A percentile compares a stretch with the other conserved stretches of the same genome.
These are phyloP conservation scores for Acanthisitta chloris DNA, from an alignment of 2,113 vertebrate species.

Conservation along the genomic window DNA sequence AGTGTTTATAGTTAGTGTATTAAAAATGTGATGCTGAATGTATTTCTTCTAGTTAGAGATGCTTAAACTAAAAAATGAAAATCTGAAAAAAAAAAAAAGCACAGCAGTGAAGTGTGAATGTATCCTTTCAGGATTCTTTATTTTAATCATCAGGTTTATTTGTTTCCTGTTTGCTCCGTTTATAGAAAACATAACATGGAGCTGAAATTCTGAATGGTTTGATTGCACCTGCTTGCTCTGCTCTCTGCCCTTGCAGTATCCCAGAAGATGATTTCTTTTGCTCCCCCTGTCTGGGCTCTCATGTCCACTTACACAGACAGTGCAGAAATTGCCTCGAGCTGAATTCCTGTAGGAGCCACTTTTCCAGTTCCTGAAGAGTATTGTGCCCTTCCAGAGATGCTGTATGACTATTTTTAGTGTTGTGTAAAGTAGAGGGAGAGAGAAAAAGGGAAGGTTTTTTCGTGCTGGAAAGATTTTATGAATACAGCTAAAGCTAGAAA, in stretches of 20 bases:
- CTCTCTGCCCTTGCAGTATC: not conserved
- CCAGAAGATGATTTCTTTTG: not conserved
- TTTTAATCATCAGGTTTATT: not conserved
- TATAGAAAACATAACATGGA: not conserved
- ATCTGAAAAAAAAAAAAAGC: not conserved
- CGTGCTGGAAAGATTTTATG: not conserved
- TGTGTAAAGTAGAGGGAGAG: not conserved
- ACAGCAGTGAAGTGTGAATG: not conserved
- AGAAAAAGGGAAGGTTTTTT: not conserved
- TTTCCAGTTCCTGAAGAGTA: not conserved
- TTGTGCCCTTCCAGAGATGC: not conserved
- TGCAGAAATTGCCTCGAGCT: not conserved
- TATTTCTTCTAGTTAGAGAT: not conserved
- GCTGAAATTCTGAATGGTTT: not conserved
- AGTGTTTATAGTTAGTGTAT: not conserved
- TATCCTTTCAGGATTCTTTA: not conserved
- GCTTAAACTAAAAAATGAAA: not conserved
- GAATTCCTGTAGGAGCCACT: not conserved
- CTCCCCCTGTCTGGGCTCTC: rapidly evolving
- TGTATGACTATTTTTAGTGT: not conserved
- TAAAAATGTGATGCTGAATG: not conserved
- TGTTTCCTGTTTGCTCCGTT: not conserved
- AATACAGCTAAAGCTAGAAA: not conserved
- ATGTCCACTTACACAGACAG: rapidly evolving
- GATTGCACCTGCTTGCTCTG: not conserved